These are phyloP conservation scores for Leptopilina boulardi DNA, from an alignment of 1,140 invertebrate species.

Conservation along the genomic window DNA sequence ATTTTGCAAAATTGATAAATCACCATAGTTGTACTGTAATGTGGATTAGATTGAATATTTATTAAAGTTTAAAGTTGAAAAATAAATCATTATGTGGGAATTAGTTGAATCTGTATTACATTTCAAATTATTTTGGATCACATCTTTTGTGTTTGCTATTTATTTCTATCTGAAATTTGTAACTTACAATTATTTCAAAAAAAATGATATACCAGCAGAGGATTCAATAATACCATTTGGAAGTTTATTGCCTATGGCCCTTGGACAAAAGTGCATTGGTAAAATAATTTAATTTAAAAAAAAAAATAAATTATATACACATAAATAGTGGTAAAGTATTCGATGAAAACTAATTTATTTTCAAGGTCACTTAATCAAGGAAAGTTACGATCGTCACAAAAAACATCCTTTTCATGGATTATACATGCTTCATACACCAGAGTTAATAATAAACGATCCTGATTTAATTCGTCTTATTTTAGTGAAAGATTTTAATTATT, in stretches of 20 bases:
- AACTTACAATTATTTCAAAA: conserved; percentile 60
- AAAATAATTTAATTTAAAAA: background rate
- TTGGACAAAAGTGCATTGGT: conserved; percentile 46
- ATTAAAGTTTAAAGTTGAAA: too few species aligned
- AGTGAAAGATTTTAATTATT: conserved; percentile 74
- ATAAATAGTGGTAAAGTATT: too few species aligned
- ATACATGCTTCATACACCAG: conserved; percentile 73
- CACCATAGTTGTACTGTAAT: too few species aligned
- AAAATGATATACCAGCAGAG: conserved; percentile 53
- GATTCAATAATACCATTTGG: conserved; percentile 72
- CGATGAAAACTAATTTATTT: conserved; percentile 6
- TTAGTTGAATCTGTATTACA: background rate
- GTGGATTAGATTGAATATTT: too few species aligned
- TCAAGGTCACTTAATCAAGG: conserved; percentile 38
- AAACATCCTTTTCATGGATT: conserved; percentile 61
- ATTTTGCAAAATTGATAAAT: too few species aligned
- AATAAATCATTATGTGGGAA: background rate
- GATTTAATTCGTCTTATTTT: conserved; percentile 74
- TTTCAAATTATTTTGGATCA: conserved; percentile 4
- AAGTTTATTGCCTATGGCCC: conserved; percentile 69
- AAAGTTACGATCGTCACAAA: conserved; percentile 39
- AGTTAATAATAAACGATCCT: conserved; percentile 73
- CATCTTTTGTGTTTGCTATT: background rate
- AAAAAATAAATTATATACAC: background rate
- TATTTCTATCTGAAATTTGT: conserved; percentile 49